A percentile compares a stretch with the other conserved stretches of the same genome.
These are phyloP conservation scores for Axis porcinus DNA, from an alignment of 2,113 vertebrate species.

Conservation along the genomic window DNA sequence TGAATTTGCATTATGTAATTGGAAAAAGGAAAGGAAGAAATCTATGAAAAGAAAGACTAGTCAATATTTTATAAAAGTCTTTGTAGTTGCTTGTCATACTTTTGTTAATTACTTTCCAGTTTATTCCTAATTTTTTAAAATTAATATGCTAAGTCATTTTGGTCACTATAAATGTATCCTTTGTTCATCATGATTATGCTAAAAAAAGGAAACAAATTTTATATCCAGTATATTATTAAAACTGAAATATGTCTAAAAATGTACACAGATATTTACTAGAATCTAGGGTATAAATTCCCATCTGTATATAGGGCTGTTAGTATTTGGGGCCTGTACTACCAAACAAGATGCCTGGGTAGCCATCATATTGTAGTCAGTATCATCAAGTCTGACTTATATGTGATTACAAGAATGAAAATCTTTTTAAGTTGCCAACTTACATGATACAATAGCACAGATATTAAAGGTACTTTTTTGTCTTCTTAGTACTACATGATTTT, in stretches of 20 bases:
- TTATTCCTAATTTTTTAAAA: neutral
- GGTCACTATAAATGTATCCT: neutral
- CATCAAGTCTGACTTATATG: constrained; percentile 51
- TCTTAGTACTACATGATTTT: constrained; percentile 38
- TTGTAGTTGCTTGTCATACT: neutral
- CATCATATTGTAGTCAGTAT: constrained; percentile 67
- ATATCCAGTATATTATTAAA: neutral
- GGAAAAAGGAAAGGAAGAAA: neutral
- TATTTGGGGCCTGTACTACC: constrained; percentile 43
- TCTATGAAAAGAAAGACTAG: neutral
- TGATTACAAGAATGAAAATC: constrained; percentile 62
- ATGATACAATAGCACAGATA: constrained; percentile 50
- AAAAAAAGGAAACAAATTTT: neutral
- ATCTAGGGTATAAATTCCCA: constrained; percentile 11
- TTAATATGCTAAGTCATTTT: neutral
- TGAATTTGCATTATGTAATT: neutral
- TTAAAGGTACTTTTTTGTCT: constrained; percentile 46
- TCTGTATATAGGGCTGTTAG: constrained; percentile 21
- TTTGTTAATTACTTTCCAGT: neutral
- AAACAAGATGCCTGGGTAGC: constrained; percentile 1
- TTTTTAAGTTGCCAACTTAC: constrained; percentile 70
- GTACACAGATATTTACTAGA: neutral
- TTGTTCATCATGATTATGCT: neutral
- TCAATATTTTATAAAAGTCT: neutral
- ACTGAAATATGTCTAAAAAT: neutral